phyloP scores from a whole-genome alignment of 2,113 vertebrate genomes.

The Nerophis ophidion region DNA sequence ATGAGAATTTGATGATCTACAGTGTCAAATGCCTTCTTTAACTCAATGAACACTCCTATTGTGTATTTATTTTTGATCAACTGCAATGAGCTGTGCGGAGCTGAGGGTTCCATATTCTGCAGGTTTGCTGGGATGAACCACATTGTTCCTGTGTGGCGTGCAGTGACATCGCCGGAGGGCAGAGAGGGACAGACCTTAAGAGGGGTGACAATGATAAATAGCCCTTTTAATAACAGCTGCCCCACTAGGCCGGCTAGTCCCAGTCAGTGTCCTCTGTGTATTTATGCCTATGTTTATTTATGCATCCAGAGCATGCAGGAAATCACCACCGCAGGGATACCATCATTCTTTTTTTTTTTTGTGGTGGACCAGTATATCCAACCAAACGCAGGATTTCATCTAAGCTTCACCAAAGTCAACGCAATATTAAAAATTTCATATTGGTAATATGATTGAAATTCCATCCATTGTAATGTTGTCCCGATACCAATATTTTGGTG shows the following conservation, averaged over 20 bases:
- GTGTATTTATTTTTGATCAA: too few relatives aligned
- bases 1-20: too few relatives aligned
- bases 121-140: constrained; percentile 70
- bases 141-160: constrained; percentile 73
- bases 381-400: constrained; percentile 21
- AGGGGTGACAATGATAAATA: constrained; percentile 81
- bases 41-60: too few relatives aligned
- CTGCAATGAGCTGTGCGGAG: constrained; percentile 22
- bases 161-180: constrained; percentile 74
- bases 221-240: constrained; percentile 82
- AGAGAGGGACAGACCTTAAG: constrained; percentile 73
- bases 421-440: too few relatives aligned
- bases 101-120: constrained; percentile 27
- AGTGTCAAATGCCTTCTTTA: too few relatives aligned
- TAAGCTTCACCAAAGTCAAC: too few relatives aligned
- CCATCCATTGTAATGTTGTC: too few relatives aligned
- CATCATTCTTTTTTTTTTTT: constrained; percentile 65
- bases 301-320: constrained; percentile 73
- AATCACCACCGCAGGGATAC: constrained; percentile 73
- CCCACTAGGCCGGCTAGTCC: constrained; percentile 75
- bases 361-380: constrained; percentile 36
- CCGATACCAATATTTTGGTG: too few relatives aligned
- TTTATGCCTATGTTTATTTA: constrained; percentile 81
- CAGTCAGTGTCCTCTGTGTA: constrained; percentile 76
- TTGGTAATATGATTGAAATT: too few relatives aligned